Percentiles rank a stretch among this genome's conserved stretches.
Conservation (phyloP, 2,797 vertebrate genomes). For the Florisuga fusca region DNA sequence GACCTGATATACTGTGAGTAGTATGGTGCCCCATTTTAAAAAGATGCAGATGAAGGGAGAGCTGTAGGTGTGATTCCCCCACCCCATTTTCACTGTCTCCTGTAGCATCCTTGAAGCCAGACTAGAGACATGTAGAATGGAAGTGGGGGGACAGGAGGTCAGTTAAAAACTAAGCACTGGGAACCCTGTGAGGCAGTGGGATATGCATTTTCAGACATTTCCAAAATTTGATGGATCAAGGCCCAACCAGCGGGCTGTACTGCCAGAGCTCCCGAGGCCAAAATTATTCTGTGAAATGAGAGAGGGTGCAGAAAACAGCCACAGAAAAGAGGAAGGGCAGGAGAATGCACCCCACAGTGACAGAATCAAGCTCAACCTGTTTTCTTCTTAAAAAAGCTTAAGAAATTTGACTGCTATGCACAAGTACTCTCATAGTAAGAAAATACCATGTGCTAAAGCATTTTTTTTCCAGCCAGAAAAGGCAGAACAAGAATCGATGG, state of each 20-base stretch:
- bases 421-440: slow-evolving; percentile 59
- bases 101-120: background rate
- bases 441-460: background rate
- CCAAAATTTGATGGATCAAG: background rate
- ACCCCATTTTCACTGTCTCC: background rate
- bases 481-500: slow-evolving; percentile 50
- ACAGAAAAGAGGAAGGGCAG: slow-evolving; percentile 39
- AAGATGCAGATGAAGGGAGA: background rate
- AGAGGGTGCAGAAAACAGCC: slow-evolving; percentile 49
- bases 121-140: background rate
- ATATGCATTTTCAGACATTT: background rate
- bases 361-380: slow-evolving; percentile 67
- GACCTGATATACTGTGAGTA: background rate
- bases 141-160: background rate
- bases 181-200: background rate
- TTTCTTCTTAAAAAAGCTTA: slow-evolving; percentile 64
- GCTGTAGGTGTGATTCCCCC: background rate
- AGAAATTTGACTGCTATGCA: slow-evolving; percentile 67
- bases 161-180: background rate
- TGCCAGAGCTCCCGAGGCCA: slow-evolving; percentile 24
- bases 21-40: background rate
- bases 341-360: slow-evolving; percentile 49
- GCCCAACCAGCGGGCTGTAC: background rate
- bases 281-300: slow-evolving; percentile 65
- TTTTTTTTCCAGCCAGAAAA: slow-evolving; percentile 60